Base-by-base conservation (phyloP, 2,888 invertebrate genomes). In the Laothoe populi region DNA sequence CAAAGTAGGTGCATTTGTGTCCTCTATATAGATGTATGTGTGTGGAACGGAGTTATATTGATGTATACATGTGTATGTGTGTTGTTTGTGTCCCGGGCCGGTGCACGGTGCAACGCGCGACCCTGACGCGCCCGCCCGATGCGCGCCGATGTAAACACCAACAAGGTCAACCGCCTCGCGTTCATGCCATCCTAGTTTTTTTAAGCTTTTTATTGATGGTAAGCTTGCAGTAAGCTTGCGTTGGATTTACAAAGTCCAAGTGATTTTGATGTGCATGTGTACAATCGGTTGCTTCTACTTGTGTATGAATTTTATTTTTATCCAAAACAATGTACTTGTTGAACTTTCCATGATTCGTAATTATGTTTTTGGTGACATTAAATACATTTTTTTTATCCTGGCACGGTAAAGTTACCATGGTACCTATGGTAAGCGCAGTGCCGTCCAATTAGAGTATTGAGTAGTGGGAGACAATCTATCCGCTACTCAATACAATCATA, bases 161-260 rank as follows among this genome's bases (percentile, higher is more conserved):
- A 79, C 90, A 91, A 91, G 90, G 90, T 90, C 88, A 88, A 86
- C 83, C 78, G 86, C 86, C 85, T 84, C 77, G 77, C 77, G 73
- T 72, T 74, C 77, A 72, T 73, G 71, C 71, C 60, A 49, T 49
- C 42, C 42, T 53, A 26, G 38, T 58, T 5, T 23, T 74, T 72
- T 78, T 79, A 73, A 74, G 70, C 71, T 75, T 75, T 78, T 77
- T 76, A 72, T 73, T 71, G 65, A 70, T 70, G 42, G 40, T 35
- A 53, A n/a, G n/a, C n/a, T 35, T 53, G 53, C 53, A 53, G 5
- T 31, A n/a, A 49, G 49, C 53, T 19, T 53, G 53, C 16, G 19
- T 19, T 53, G 53, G 16, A 53, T 53, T 53, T 53, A 53, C 64
- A 63, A 63, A 63, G 69, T 70, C 66, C 66, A 67, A 38, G 38